Conservation (phyloP, 2,113 vertebrate species). For the Agelaius phoeniceus region DNA sequence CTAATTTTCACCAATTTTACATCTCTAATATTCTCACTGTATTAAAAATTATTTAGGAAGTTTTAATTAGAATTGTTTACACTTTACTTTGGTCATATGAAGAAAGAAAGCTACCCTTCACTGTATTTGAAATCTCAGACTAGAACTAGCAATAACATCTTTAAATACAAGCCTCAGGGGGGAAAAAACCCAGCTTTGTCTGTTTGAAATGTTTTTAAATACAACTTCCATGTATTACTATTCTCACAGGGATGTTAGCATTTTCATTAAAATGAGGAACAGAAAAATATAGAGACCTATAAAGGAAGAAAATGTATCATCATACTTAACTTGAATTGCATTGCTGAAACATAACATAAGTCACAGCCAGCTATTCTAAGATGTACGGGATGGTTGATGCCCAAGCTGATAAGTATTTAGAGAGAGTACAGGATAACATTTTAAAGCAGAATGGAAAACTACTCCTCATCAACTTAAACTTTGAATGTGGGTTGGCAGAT, state of each 20-base stretch:
- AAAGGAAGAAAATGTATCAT: not conserved
- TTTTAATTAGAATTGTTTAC: not conserved
- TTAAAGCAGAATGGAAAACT: not conserved
- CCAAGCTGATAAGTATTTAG: not conserved
- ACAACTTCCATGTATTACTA: not conserved
- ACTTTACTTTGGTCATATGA: not conserved
- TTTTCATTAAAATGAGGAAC: not conserved
- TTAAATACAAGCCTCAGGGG: not conserved
- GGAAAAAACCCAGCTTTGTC: not conserved
- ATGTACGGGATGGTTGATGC: not conserved
- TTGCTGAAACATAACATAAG: not conserved
- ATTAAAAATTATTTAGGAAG: not conserved
- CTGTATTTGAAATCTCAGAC: not conserved
- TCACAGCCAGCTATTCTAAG: not conserved
- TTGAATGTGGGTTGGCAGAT: not conserved
- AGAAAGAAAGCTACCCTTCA: not conserved
- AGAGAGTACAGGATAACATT: not conserved
- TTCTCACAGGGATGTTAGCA: not conserved
- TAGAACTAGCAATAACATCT: not conserved
- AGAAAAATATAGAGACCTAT: not conserved
- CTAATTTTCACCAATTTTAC: not conserved
- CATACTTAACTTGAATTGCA: not conserved
- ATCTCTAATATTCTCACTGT: not conserved
- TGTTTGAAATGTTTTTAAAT: not conserved
- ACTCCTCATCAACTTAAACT: not conserved